Percentiles rank a stretch among this genome's conserved stretches.
Evolutionary conservation across 35 echinoderm and acorn worm species (phyloP).

Genomic region (Acanthaster planci): DNA sequence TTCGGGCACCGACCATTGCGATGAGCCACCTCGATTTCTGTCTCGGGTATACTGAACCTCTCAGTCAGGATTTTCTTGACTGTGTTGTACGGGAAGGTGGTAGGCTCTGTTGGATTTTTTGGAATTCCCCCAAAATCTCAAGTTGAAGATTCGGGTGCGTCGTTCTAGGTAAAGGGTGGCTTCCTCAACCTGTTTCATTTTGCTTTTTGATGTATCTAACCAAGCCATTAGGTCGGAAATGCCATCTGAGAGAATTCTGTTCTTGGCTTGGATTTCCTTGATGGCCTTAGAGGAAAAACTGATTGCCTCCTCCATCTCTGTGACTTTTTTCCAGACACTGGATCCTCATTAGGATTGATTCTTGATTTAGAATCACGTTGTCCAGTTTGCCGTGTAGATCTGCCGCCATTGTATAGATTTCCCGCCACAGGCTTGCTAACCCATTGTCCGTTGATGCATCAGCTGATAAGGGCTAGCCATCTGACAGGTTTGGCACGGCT

Average conservation of each 20-base stretch:
- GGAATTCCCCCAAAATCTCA: slow-evolving; percentile 1
- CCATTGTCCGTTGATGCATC: background rate
- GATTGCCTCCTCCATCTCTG: background rate
- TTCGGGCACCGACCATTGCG: background rate
- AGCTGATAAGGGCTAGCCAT: background rate
- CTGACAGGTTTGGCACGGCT: background rate
- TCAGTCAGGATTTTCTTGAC: background rate
- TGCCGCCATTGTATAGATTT: background rate
- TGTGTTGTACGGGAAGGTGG: slow-evolving; percentile 1
- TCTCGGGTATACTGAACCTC: background rate
- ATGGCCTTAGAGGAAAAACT: background rate
- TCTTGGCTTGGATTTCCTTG: background rate
- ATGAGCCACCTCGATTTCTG: background rate
- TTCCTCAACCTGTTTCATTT: background rate
- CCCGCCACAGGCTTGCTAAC: background rate
- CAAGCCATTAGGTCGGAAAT: background rate
- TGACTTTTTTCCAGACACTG: background rate
- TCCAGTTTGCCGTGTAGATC: slow-evolving; percentile 1
- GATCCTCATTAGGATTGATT: background rate
- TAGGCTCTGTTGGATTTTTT: background rate
- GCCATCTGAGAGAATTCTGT: background rate
- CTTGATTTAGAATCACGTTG: background rate
- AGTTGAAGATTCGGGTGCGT: background rate
- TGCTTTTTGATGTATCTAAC: background rate
- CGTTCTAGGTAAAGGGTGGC: background rate